Evolutionary conservation across 1,140 invertebrate species (phyloP), one percentile per base, ranked within the genome.

Genomic region (Pachypsylla venusta): DNA sequence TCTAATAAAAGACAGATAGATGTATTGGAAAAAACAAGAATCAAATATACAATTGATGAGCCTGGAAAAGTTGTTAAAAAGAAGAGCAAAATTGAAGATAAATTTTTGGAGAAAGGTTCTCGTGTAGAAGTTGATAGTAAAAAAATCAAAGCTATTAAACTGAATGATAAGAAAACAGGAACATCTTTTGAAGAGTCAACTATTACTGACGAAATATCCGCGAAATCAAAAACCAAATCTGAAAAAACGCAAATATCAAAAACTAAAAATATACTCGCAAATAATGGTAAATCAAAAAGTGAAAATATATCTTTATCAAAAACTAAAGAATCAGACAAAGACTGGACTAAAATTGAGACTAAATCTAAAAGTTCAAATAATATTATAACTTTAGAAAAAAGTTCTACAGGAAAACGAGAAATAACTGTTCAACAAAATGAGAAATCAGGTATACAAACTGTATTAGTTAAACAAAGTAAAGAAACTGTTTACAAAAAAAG

Each of bases 391-490:
- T 4, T 48, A 19, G 42, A 48, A 22, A 48, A 48, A 48, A 48
- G 22, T 48, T 48, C 42, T 19, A 48, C 16, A 48, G 42, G 42
- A 19, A 48, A 48, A 19, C 16, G 22, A 48, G 7, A 48, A 48
- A 48, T 48, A 4, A 48, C 42, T 19, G 22, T 48, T n/a, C 4
- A 48, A n/a, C 4, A 48, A 48, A 48, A 48, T 48, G 42, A 48
- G n/a, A 5, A 48, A 19, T 48, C 42, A 4, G 42, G 42, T 19
- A n/a, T 48, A 10, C 16, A 48, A 48, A 48, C 42, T 10, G 42
- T 48, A 19, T 48, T 48, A 19, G 42, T 48, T 7, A 48, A 48
- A 22, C 5, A 48, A 48, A 48, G n/a, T 48, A 48, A 48, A 48
- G n/a, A 48, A 19, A 48, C 42, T 19, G 42, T 48, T n/a, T 48